Conservation (phyloP, 2,113 vertebrate genomes). For the Colaptes auratus region DNA sequence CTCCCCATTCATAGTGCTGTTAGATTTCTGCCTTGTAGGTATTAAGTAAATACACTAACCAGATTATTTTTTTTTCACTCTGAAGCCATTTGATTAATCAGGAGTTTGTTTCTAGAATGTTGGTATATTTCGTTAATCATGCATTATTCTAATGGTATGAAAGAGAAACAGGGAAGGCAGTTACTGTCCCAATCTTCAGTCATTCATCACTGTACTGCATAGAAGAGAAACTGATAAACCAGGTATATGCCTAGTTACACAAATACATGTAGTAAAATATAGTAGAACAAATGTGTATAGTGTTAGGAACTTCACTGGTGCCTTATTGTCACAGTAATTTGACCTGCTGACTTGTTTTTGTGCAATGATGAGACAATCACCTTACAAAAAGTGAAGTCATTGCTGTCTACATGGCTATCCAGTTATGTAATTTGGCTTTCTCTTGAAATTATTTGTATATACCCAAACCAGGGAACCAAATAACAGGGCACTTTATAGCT, state of each 20-base stretch:
- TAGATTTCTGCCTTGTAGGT: neutral
- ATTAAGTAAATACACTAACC: neutral
- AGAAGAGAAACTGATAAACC: neutral
- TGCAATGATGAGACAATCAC: neutral
- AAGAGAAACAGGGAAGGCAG: neutral
- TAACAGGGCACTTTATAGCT: neutral
- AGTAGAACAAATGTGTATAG: neutral
- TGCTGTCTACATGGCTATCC: neutral
- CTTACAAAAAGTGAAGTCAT: neutral
- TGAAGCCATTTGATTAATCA: neutral
- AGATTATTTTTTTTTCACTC: neutral
- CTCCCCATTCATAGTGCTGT: neutral
- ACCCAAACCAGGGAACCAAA: neutral
- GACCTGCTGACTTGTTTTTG: neutral
- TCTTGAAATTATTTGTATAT: neutral
- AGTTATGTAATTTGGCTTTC: neutral
- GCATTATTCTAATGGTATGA: neutral
- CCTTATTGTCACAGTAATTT: neutral
- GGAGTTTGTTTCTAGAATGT: neutral
- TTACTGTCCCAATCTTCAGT: neutral
- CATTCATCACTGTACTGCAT: neutral
- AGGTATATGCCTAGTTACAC: neutral
- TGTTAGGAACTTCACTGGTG: neutral
- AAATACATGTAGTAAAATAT: neutral
- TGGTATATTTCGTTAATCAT: neutral